Evolutionary conservation across 2,113 vertebrate species (phyloP).

Genomic region (Lepidothrix coronata): DNA sequence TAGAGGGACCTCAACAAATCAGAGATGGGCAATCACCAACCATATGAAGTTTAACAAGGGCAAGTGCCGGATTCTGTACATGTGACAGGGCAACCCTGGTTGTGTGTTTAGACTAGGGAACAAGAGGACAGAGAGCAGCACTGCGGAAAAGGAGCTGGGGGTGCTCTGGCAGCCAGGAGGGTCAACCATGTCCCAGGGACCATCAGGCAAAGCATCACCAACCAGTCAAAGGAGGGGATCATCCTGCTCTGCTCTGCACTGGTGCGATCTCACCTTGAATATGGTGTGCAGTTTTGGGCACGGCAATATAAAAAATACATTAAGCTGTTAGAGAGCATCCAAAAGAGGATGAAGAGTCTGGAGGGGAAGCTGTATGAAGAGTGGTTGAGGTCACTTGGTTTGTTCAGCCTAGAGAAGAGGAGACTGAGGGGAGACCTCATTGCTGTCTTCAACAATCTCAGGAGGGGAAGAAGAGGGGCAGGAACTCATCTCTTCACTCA

Average conservation of each 20-base stretch:
- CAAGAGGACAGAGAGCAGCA: neutral
- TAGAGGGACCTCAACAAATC: neutral
- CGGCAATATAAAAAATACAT: neutral
- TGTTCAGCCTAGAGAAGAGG: neutral
- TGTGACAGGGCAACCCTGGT: neutral
- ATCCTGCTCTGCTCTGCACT: neutral
- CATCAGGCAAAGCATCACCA: neutral
- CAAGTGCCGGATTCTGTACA: neutral
- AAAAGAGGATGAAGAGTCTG: neutral
- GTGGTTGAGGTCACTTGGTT: neutral
- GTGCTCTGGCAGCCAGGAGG: neutral
- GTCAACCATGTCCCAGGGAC: neutral
- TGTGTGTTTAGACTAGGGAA: neutral
- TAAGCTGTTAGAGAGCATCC: neutral
- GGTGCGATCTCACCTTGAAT: neutral
- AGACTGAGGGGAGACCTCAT: neutral
- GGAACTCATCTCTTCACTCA: neutral
- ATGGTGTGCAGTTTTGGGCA: neutral
- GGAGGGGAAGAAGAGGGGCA: neutral
- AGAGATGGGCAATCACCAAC: neutral
- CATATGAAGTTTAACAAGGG: neutral
- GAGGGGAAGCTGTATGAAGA: neutral
- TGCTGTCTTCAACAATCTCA: neutral
- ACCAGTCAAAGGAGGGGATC: neutral
- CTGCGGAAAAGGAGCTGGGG: neutral